Percentiles rank a stretch among this genome's conserved stretches.
phyloP scores from a whole-genome alignment of 2,888 invertebrate species.

The Cantharis lateralis region DNA sequence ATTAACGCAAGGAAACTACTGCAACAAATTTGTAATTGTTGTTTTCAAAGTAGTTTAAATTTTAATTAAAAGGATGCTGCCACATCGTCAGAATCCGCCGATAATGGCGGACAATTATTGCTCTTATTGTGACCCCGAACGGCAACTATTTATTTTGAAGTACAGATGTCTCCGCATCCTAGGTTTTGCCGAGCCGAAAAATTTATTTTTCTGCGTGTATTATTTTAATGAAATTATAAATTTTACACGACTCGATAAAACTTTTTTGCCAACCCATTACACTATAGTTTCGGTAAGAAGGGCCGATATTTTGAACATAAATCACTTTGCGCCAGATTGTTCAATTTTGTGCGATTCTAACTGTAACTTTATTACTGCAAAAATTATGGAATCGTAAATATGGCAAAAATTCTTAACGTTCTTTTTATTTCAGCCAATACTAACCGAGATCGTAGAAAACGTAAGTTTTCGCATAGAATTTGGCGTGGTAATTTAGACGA shows the following conservation, averaged over 20 bases:
- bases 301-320: neutral
- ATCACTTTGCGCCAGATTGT: neutral
- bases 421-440: constrained; percentile 29
- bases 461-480: constrained; percentile 23
- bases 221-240: neutral
- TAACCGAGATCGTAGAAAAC: constrained; percentile 29
- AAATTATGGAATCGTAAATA: neutral
- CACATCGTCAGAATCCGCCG: neutral
- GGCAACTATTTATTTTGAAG: too few species aligned
- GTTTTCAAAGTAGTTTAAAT: neutral
- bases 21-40: neutral
- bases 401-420: neutral
- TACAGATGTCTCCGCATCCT: too few species aligned
- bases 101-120: too few species aligned
- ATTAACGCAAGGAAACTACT: neutral
- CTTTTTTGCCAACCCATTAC: neutral
- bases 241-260: neutral
- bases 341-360: neutral
- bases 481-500: neutral
- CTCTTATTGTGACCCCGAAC: too few species aligned
- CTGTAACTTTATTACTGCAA: neutral
- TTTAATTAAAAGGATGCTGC: neutral
- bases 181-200: too few species aligned
- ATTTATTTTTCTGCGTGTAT: neutral
- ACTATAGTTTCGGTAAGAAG: neutral